Base-by-base conservation (phyloP, 2,113 vertebrate genomes). In the Myanophis thanlyinensis region DNA sequence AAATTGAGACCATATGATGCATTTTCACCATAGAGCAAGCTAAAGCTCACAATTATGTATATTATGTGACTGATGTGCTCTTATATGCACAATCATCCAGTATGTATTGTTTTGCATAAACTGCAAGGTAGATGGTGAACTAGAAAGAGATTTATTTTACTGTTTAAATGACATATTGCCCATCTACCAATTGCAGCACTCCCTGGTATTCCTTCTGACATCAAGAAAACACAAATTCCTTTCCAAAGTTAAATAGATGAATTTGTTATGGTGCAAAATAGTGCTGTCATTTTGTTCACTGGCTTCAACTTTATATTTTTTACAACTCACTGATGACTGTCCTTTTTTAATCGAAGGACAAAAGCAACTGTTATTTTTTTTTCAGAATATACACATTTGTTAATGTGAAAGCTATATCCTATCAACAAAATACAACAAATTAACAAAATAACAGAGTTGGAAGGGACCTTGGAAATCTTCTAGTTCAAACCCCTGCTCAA, bases 51-150 rank as follows among this genome's bases (percentile, higher is more conserved):
- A 49, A 94, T 80, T 48, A 88, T 52, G 23, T 93, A 15, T 53
- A 93, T 40, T 93, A 87, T 89, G 46, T 88, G 88, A n/a, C 88
- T 85, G 48, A 87, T n/a, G 15, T 11, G 49, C 25, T 96, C 88
- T 67, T 84, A 94, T 52, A 51, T 90, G 30, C 93, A 88, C 80
- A 86, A 15, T 90, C 6, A 80, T 44, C 35, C 40, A 46, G 73
- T 56, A 47, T 54, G 8, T 4, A 40, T 73, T 25, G 46, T 54
- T n/a, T 49, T 49, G 46, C 47, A 12, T n/a, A 30, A 20, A 10
- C 25, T 73, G 3, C 27, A 47, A 47, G 9, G 2, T 73, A 84
- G 7, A n/a, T 46, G 44, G 13, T 18, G 23, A n/a, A 23, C 49
- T 46, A 48, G 22, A 89, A 5, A 80, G 7, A 11, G 59, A 88